Evolutionary conservation across 1,140 invertebrate genomes (phyloP).

Genomic region (Orius insidiosus): DNA sequence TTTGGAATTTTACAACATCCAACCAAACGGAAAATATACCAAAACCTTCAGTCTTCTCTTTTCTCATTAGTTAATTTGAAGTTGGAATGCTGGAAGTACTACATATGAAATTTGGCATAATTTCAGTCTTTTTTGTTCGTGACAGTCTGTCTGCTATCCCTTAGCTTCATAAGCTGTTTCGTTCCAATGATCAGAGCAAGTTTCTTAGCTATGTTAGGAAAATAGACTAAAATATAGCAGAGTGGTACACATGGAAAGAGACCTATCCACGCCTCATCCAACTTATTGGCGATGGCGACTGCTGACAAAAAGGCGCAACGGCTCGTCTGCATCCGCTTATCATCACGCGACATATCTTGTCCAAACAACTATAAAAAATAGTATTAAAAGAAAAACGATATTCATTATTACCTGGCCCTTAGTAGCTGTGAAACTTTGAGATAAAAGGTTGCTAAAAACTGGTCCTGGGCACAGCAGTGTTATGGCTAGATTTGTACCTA

Average conservation of each 20-base stretch:
- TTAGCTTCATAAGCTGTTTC: constrained; percentile 23
- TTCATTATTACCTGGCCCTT: constrained; percentile 32
- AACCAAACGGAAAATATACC: too few species aligned
- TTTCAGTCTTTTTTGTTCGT: constrained; percentile 8
- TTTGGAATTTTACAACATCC: too few species aligned
- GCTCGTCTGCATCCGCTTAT: constrained; percentile 44
- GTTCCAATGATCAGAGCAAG: constrained; percentile 25
- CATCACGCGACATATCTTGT: constrained; percentile 27
- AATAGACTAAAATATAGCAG: constrained; percentile 43
- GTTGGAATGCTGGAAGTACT: too few species aligned
- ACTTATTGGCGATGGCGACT: constrained; percentile 55
- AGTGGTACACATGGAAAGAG: constrained; percentile 42
- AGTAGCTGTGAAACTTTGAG: constrained; percentile 48
- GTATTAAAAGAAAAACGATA: not conserved
- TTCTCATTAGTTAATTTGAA: too few species aligned
- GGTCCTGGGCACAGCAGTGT: constrained; percentile 64
- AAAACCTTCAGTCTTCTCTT: too few species aligned
- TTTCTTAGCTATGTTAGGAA: constrained; percentile 37
- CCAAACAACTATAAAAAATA: constrained; percentile 37
- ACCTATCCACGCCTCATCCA: constrained; percentile 59
- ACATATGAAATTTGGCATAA: too few species aligned
- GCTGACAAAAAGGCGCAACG: constrained; percentile 58
- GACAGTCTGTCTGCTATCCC: constrained; percentile 25
- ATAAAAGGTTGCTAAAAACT: constrained; percentile 50
- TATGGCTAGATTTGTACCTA: constrained; percentile 36